Percentiles rank a stretch among this genome's conserved stretches.
These are phyloP conservation scores for Zalophus californianus DNA, from an alignment of 2,797 vertebrate genomes.

Conservation along the genomic window DNA sequence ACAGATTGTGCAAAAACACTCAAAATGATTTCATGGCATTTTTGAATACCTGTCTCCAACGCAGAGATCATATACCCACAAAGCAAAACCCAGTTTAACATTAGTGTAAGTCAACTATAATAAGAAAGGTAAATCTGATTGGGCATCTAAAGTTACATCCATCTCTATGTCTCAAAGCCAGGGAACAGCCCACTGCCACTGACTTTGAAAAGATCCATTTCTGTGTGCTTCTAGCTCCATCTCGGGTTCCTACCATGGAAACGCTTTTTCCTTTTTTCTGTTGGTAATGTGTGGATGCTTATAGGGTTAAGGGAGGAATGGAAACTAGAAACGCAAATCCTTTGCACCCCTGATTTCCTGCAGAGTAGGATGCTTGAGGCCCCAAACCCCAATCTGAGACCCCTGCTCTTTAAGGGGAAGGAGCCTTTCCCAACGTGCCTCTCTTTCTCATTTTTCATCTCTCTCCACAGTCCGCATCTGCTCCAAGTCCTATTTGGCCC, in stretches of 20 bases:
- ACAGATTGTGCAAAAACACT: neutral
- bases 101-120: slow-evolving; percentile 25
- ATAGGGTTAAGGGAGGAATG: neutral
- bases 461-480: slow-evolving; percentile 92
- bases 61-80: neutral
- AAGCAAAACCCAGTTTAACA: slow-evolving; percentile 11
- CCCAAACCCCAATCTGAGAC: neutral
- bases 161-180: slow-evolving; percentile 44
- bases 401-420: neutral
- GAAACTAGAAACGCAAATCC: neutral
- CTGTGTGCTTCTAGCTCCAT: slow-evolving; percentile 74
- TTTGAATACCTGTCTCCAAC: neutral
- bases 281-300: slow-evolving; percentile 34
- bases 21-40: slow-evolving; percentile 46
- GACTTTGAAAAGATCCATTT: slow-evolving; percentile 59
- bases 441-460: slow-evolving; percentile 58
- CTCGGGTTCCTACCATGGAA: slow-evolving; percentile 70
- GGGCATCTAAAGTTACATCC: slow-evolving; percentile 38
- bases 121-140: slow-evolving; percentile 52
- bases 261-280: slow-evolving; percentile 21
- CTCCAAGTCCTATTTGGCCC: slow-evolving; percentile 92
- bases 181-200: slow-evolving; percentile 10
- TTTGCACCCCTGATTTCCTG: neutral
- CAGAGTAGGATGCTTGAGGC: neutral
- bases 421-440: slow-evolving; percentile 29